phyloP scores from a whole-genome alignment of 2,888 invertebrate genomes.

The Choreutis nemorana region DNA sequence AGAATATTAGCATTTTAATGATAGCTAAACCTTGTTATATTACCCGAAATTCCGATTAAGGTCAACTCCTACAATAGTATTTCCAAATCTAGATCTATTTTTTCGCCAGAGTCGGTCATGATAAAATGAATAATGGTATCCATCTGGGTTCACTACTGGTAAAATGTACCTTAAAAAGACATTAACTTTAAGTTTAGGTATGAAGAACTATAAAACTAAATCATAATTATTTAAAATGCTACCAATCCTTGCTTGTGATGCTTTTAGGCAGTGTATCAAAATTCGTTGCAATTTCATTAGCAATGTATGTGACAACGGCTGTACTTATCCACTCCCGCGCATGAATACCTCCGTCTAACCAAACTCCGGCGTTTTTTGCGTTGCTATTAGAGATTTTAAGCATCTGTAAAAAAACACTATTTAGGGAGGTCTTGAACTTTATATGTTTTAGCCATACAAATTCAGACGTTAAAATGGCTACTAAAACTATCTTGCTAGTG shows the following conservation, averaged over 20 bases:
- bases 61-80: slow-evolving; percentile 73
- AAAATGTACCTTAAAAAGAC: slow-evolving; percentile 66
- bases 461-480: background rate
- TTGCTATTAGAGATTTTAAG: slow-evolving; percentile 77
- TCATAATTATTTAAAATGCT: slow-evolving; percentile 17
- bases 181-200: too few relatives aligned
- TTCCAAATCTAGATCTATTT: slow-evolving; percentile 66
- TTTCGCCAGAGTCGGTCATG: slow-evolving; percentile 85
- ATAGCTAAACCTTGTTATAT: slow-evolving; percentile 1
- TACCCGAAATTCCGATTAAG: slow-evolving; percentile 86
- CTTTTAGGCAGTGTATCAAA: slow-evolving; percentile 69
- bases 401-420: slow-evolving; percentile 28
- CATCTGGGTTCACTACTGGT: slow-evolving; percentile 83
- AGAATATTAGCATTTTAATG: background rate
- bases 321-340: slow-evolving; percentile 91
- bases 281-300: slow-evolving; percentile 75
- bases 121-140: slow-evolving; percentile 83
- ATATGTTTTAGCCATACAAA: background rate
- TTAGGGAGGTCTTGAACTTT: background rate
- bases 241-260: slow-evolving; percentile 86
- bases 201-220: too few relatives aligned
- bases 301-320: slow-evolving; percentile 78
- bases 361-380: slow-evolving; percentile 70
- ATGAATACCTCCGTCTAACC: slow-evolving; percentile 86
- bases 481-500: too few relatives aligned